These are phyloP conservation scores for Pinctada fucata DNA, from an alignment of 2,888 invertebrate genomes.

Conservation along the genomic window DNA sequence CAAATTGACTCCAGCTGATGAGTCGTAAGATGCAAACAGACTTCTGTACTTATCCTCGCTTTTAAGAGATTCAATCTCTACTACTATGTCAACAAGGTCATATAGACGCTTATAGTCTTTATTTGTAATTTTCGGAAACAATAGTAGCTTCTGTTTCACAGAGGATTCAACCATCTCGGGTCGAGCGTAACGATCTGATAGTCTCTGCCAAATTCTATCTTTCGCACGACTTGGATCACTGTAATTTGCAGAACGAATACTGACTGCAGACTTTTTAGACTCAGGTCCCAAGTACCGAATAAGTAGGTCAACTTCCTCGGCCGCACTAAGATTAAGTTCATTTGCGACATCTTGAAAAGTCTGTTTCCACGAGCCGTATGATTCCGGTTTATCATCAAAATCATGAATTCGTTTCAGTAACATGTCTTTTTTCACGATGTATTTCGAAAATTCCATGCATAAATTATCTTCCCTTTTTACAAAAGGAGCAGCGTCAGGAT, in stretches of 20 bases:
- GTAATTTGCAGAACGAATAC: conserved; percentile 6
- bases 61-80: conserved; percentile 10
- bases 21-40: conserved; percentile 10
- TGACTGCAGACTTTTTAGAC: conserved; percentile 6
- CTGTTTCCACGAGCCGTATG: conserved; percentile 12
- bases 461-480: conserved; percentile 6
- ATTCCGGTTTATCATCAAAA: conserved; percentile 19
- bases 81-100: conserved; percentile 10
- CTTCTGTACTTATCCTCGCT: background rate
- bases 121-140: conserved; percentile 14
- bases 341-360: background rate
- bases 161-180: conserved; percentile 16
- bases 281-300: conserved; percentile 12
- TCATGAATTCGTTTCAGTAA: conserved; percentile 13
- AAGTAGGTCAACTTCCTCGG: conserved; percentile 19
- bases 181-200: conserved; percentile 14
- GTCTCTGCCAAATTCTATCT: conserved; percentile 22
- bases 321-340: conserved; percentile 20
- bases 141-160: conserved; percentile 13
- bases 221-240: conserved; percentile 1
- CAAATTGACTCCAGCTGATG: conserved; percentile 18
- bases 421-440: conserved; percentile 25
- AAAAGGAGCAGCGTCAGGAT: background rate
- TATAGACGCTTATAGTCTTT: conserved; percentile 1
- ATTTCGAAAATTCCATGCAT: conserved; percentile 11